Base-by-base conservation (phyloP, 2,888 invertebrate genomes). In the Napeogenes inachia region DNA sequence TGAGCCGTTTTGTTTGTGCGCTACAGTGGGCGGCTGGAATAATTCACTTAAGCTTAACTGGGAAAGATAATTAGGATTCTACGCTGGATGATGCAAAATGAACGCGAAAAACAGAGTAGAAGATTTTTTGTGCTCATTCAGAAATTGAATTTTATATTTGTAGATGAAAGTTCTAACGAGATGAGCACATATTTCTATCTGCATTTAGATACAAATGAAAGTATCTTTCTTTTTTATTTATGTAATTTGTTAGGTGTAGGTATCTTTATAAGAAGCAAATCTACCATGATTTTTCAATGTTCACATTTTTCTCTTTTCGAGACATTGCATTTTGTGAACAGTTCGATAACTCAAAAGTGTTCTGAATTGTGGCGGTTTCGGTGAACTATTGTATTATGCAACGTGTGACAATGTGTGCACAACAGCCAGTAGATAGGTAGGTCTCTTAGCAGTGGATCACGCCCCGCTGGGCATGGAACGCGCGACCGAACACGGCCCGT, bases 21-120 rank as follows among this genome's bases (percentile, higher is more conserved):
- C 87, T 84, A 85, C 85, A 81, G 87, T 89, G 89, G 89, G 87
- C 85, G 84, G 81, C 86, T 79, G 81, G 82, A 89, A 89, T 90
- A 90, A 90, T 90, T 90, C 89, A 89, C 87, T 89, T 89, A 89
- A 89, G 88, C 88, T 90, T 89, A 89, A 90, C 89, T 86, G 87
- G 87, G 82, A 88, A 89, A 89, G 89, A 90, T 89, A 89, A 90
- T 90, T 90, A 89, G 89, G 89, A 89, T 89, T 88, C 88, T 87
- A 87, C 89, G 85, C 82, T 78, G 83, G 86, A 85, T 87, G 87
- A 88, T 89, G 89, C 88, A 89, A 88, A 89, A 89, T 85, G 88
- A 89, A 89, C 82, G 84, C 86, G 82, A 87, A 87, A 88, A 89
- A 87, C 84, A 85, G 82, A 84, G 80, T 82, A 73, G 83, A 82